These are phyloP conservation scores for Calliphora vicina DNA, from an alignment of 1,140 invertebrate genomes.

Conservation along the genomic window DNA sequence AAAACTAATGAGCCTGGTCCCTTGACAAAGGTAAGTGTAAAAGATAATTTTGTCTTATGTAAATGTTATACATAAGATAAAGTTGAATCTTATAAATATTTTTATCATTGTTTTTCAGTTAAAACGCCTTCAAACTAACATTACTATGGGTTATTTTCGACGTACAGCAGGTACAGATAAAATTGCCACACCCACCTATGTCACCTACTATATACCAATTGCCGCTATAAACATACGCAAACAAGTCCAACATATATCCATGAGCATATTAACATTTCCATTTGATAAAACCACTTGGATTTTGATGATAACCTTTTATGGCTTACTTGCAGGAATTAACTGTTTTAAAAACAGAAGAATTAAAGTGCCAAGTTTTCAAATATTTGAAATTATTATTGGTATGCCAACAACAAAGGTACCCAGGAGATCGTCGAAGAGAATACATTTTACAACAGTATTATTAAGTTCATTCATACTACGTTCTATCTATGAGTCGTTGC, in stretches of 20 bases:
- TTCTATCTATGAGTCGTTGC: slow-evolving; percentile 10
- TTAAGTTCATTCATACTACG: slow-evolving; percentile 14
- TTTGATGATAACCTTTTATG: neutral
- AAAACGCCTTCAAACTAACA: neutral
- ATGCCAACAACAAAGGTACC: neutral
- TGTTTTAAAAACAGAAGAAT: neutral
- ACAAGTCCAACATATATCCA: neutral
- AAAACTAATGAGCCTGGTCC: slow-evolving; percentile 44
- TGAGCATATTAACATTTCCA: neutral
- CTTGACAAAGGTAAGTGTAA: slow-evolving; percentile 36
- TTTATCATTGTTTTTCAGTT: slow-evolving; percentile 17
- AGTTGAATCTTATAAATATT: neutral
- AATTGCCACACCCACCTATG: neutral
- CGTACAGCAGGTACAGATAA: neutral
- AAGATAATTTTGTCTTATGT: neutral
- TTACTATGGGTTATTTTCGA: slow-evolving; percentile 21
- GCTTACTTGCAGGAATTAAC: neutral
- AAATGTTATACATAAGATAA: too few species aligned
- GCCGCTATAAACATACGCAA: neutral
- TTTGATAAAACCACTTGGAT: slow-evolving; percentile 32
- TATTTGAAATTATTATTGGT: neutral
- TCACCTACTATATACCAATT: neutral
- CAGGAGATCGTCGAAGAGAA: neutral
- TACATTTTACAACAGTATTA: neutral
- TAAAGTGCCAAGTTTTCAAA: neutral